Evolutionary conservation across 2,113 vertebrate genomes (phyloP).

Genomic region (Heterotilapia buettikoferi): DNA sequence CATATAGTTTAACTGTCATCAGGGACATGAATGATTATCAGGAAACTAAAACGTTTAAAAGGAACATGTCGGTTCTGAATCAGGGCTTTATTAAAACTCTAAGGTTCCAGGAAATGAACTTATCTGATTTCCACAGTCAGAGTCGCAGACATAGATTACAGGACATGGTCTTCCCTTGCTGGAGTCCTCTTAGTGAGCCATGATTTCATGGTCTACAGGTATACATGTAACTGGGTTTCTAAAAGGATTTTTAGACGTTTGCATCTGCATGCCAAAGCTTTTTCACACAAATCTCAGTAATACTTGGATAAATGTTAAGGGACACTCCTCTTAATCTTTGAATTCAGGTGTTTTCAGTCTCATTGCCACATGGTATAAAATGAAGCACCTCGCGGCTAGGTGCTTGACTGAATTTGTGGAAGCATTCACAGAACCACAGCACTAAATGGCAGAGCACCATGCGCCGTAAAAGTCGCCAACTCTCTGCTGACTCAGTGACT

Average conservation of each 20-base stretch:
- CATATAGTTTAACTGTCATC: not conserved
- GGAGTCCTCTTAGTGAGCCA: not conserved
- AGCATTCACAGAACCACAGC: not conserved
- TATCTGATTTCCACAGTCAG: not conserved
- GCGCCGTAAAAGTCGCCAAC: not conserved
- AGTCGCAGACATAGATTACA: not conserved
- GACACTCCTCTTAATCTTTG: not conserved
- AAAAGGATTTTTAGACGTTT: not conserved
- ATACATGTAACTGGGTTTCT: not conserved
- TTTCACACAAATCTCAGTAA: not conserved
- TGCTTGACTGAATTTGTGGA: not conserved
- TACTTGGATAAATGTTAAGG: not conserved
- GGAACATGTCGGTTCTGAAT: fast-evolving
- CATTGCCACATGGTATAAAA: fast-evolving
- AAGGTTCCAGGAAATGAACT: not conserved
- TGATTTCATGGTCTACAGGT: not conserved
- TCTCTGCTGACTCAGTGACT: not conserved
- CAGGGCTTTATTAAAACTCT: not conserved
- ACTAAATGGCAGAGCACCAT: not conserved
- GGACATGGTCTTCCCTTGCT: fast-evolving
- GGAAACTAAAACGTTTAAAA: not conserved
- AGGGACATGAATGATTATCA: not conserved
- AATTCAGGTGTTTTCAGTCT: not conserved
- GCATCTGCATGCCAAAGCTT: fast-evolving
- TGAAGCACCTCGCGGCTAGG: fast-evolving